Evolutionary conservation across 2,888 invertebrate species (phyloP).

Genomic region (Diabrotica balteata): DNA sequence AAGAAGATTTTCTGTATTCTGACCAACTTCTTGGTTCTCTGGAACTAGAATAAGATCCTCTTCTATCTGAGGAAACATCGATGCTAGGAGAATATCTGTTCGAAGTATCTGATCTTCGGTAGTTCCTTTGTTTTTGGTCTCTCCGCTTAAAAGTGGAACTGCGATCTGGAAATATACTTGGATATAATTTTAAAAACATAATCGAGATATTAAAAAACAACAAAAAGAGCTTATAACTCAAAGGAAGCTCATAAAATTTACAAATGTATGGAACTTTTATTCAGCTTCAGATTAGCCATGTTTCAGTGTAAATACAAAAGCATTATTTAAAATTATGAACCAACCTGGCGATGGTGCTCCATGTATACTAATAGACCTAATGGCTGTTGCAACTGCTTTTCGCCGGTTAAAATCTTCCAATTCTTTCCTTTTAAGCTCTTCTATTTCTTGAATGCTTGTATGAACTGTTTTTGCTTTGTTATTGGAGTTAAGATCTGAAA

Average conservation of each 20-base stretch:
- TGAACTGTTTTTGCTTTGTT: constrained; percentile 55
- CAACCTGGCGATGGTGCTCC: constrained; percentile 30
- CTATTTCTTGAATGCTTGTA: constrained; percentile 57
- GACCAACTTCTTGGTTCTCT: constrained; percentile 49
- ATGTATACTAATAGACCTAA: constrained; percentile 13
- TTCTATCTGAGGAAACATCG: constrained; percentile 19
- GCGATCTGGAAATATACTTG: no score
- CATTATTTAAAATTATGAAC: neutral
- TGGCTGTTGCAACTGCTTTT: constrained; percentile 18
- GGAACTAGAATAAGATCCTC: constrained; percentile 29
- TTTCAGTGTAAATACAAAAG: no score
- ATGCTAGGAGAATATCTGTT: constrained; percentile 36
- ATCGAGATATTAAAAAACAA: neutral
- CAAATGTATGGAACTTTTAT: no score
- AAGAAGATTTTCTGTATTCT: constrained; percentile 41
- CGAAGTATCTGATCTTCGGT: constrained; percentile 38
- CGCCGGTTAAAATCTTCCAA: constrained; percentile 21
- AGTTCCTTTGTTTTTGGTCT: constrained; percentile 47
- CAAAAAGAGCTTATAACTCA: neutral
- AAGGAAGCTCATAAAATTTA: no score
- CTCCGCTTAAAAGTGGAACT: constrained; percentile 39
- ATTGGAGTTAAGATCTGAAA: constrained; percentile 1
- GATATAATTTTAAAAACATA: no score
- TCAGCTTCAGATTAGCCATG: no score
- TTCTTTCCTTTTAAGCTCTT: constrained; percentile 50